Base-by-base conservation (phyloP, 2,888 invertebrate genomes). In the Eumacrocentrus americanus region DNA sequence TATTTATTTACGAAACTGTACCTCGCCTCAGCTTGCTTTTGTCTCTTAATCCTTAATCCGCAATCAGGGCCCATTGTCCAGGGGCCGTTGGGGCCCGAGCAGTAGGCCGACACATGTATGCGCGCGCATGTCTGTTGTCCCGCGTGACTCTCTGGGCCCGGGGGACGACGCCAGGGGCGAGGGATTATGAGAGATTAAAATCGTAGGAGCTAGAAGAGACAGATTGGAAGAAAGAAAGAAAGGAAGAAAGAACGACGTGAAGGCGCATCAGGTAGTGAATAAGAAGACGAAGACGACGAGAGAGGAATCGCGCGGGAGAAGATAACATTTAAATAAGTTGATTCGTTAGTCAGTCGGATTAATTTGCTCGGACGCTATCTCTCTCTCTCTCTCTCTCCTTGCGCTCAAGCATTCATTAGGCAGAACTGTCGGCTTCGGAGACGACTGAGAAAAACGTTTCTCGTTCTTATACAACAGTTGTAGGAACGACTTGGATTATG, bases 41-140 rank as follows among this genome's bases (percentile, higher is more conserved):
- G 75, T 75, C 76, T 72, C 70, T 70, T 74, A 76, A 76, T 75
- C 75, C 74, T 72, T 77, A 76, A 77, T 77, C 77, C 78, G 75
- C 76, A 78, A 78, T 78, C 77, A 77, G 75, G 71, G 69, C 67
- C 75, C 73, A 77, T 77, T 78, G 78, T 77, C 71, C 69, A 70
- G 70, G 65, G 71, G 71, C 63, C 61, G 58, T 35, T 46, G 54
- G 52, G 50, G 22, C 51, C 56, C 38, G 65, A 29, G 29, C 61
- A 40, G 60, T 58, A 61, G 62, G 29, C 61, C 58, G 65, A 62
- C 70, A 69, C 68, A 66, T 67, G 67, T 67, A 73, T 67, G 67
- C 67, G 53, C 57, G 61, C 37, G 61, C 66, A 67, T 69, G 67
- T 59, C 63, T 69, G n/a, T n/a, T n/a, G n/a, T n/a, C 66, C 55